phyloP scores from a whole-genome alignment of 2,113 vertebrate genomes.

The Rousettus leschenaultii region DNA sequence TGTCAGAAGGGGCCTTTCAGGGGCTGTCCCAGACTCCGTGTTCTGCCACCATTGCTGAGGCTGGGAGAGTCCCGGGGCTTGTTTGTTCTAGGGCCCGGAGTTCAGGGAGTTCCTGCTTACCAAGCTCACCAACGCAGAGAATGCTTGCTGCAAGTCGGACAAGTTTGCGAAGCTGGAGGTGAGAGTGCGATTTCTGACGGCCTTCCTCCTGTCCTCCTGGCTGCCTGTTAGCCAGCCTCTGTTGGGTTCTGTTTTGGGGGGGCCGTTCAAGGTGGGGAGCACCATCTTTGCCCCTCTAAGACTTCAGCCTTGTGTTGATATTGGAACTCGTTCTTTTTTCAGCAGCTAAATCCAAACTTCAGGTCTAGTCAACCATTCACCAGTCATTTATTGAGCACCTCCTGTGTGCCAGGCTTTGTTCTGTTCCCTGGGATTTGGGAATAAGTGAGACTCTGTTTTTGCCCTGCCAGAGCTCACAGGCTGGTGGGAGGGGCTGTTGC shows the following conservation, averaged over 20 bases:
- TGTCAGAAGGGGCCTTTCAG: background rate
- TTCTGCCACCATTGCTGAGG: background rate
- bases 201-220: background rate
- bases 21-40: background rate
- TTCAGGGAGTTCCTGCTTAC: constrained; percentile 96
- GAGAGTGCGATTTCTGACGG: background rate
- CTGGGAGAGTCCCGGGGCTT: background rate
- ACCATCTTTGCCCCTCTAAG: background rate
- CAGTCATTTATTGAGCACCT: background rate
- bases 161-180: constrained; percentile 97
- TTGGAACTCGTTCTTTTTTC: background rate
- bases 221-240: background rate
- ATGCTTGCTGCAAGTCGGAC: constrained; percentile 94
- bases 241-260: background rate
- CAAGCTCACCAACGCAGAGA: constrained; percentile 95
- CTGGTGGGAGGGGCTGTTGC: background rate
- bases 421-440: background rate
- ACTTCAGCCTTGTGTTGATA: background rate
- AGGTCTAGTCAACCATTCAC: background rate
- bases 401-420: background rate
- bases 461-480: background rate
- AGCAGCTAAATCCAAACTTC: background rate
- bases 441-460: background rate
- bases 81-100: constrained; percentile 85
- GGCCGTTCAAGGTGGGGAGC: background rate